Conservation (phyloP, 2,888 invertebrate species). For the Lamellibrachia satsuma region DNA sequence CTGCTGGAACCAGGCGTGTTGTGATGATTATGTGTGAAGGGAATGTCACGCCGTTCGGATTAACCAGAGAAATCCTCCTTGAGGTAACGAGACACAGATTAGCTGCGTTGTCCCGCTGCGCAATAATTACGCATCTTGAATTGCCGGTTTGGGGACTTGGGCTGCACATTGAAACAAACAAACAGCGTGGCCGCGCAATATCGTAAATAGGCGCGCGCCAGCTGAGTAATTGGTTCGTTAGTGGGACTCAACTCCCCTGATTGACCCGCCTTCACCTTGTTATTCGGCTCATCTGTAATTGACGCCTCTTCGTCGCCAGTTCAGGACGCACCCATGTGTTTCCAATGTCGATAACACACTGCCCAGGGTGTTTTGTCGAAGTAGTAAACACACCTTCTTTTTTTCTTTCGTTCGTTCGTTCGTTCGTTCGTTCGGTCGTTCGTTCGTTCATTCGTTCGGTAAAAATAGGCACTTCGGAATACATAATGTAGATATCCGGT, state of each 20-base stretch:
- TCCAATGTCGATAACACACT: background rate
- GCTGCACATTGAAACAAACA: background rate
- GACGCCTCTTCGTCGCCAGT: background rate
- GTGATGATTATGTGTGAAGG: background rate
- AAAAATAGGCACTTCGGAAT: background rate
- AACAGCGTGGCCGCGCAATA: background rate
- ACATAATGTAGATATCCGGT: background rate
- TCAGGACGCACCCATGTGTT: background rate
- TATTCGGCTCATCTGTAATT: background rate
- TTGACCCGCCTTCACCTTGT: background rate
- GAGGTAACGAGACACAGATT: background rate
- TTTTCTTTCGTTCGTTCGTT: background rate
- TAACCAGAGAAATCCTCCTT: background rate
- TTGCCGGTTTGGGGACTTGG: background rate
- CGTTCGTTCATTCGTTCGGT: background rate
- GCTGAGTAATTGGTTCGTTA: constrained; percentile 12
- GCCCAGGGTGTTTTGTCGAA: background rate
- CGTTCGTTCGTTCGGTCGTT: background rate
- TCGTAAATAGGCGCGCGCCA: background rate
- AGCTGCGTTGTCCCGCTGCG: background rate
- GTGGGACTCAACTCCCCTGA: background rate
- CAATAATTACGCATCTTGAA: background rate
- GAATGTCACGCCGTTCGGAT: background rate
- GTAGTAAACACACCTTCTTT: background rate
- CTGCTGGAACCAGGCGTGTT: background rate